Base-by-base conservation (phyloP, 2,113 vertebrate genomes). In the Hiodon tergisus region DNA sequence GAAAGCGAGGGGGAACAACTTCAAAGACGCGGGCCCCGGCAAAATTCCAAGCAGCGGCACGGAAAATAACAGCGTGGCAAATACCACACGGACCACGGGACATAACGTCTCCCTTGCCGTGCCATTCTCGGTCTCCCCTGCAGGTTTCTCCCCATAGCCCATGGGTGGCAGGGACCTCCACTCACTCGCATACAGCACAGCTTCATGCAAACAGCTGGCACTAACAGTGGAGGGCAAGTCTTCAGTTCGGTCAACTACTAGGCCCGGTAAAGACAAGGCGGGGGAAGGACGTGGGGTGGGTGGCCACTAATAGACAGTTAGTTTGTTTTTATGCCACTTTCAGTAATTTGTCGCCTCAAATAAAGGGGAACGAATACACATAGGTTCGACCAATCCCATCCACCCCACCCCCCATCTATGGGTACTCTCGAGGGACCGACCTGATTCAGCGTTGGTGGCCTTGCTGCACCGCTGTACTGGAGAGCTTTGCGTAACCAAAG, bases 31-130 rank as follows among this genome's bases (percentile, higher is more conserved):
- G 53, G 69, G 31, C 31, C 76, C 63, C 47, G 8, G 78, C 80
- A 81, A 82, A 63, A 74, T 83, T 86, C 80, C 81, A 82, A 80
- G 82, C 86, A 83, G 82, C 73, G 83, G 86, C 87, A 81, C 87
- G 86, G 85, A 31, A 76, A 88, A 86, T 86, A 83, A 84, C 85
- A 83, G 80, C 81, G 85, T 81, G 87, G 86, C 82, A 86, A 87
- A 85, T 16, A 81, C 83, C 81, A 81, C 71, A 78, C 51, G 79
- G 83, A 85, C 85, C 83, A 81, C 74, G 78, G 85, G 80, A 85
- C 74, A 76, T 78, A 69, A 78, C 14, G 84, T 78, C 78, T 78
- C 76, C 75, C 82, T 78, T 77, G 31, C 70, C 48, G 46, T 10
- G 70, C 6, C 14, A 17, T 59, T 58, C 70, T 60, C 10, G 10